These are phyloP conservation scores for Baronia brevicornis DNA, from an alignment of 2,888 invertebrate genomes.

Conservation along the genomic window DNA sequence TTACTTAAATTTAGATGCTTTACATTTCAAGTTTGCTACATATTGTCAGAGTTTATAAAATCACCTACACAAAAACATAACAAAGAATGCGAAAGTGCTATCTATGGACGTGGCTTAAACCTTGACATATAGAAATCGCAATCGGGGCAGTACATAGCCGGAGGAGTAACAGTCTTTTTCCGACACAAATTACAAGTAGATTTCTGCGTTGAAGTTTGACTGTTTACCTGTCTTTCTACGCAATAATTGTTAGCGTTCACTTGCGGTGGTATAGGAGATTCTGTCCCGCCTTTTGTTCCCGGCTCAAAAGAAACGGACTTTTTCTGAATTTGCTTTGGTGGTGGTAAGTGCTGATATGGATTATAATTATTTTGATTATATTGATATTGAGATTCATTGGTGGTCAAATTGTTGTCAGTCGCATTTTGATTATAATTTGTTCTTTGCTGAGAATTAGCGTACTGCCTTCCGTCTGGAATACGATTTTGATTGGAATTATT, in stretches of 20 bases:
- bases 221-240: constrained; percentile 35
- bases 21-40: constrained; percentile 10
- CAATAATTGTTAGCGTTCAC: constrained; percentile 45
- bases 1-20: constrained; percentile 10
- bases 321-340: constrained; percentile 78
- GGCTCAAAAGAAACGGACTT: constrained; percentile 84
- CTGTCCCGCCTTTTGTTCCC: constrained; percentile 80
- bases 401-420: constrained; percentile 32
- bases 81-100: too few relatives aligned
- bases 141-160: constrained; percentile 90
- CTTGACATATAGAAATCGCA: constrained; percentile 95
- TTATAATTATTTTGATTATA: constrained; percentile 60
- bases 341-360: constrained; percentile 79
- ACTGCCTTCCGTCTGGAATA: constrained; percentile 43
- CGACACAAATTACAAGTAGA: constrained; percentile 90
- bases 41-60: constrained; percentile 4
- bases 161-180: constrained; percentile 86
- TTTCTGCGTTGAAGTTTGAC: constrained; percentile 58
- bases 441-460: constrained; percentile 50
- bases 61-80: constrained; percentile 9
- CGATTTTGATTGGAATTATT: constrained; percentile 37
- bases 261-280: constrained; percentile 63
- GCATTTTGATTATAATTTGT: constrained; percentile 54
- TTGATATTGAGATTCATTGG: constrained; percentile 44
- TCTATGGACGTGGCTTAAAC: constrained; percentile 81